Conservation (phyloP, 2,113 vertebrate genomes). For the Fulica atra region DNA sequence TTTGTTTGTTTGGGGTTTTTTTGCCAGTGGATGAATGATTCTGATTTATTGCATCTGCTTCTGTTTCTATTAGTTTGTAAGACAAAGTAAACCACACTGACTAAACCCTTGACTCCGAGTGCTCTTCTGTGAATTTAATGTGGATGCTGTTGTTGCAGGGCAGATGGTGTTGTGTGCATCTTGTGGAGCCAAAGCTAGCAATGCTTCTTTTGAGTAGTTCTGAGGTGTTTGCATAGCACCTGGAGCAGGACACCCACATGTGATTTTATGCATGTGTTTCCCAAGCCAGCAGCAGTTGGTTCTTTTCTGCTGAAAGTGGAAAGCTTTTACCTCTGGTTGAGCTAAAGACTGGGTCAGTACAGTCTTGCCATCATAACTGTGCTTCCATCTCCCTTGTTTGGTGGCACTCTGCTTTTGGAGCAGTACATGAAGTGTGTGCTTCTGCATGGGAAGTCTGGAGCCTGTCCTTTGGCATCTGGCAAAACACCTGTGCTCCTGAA, state of each 20-base stretch:
- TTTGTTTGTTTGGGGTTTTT: background rate
- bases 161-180: background rate
- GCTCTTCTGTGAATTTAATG: background rate
- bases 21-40: background rate
- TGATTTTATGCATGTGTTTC: background rate
- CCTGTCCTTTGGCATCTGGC: background rate
- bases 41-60: background rate
- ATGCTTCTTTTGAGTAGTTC: background rate
- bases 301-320: background rate
- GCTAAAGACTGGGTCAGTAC: no score
- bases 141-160: fast-evolving
- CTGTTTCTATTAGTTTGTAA: background rate
- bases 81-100: background rate
- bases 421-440: background rate
- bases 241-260: fast-evolving
- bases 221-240: background rate
- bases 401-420: background rate
- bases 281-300: background rate
- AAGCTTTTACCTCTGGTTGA: background rate
- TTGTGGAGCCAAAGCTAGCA: background rate
- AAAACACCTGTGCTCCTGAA: fast-evolving
- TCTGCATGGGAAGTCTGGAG: background rate
- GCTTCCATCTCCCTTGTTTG: background rate
- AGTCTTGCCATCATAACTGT: background rate
- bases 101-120: background rate